Evolutionary conservation across 2,797 vertebrate species (phyloP).

Genomic region (Allobates femoralis): DNA sequence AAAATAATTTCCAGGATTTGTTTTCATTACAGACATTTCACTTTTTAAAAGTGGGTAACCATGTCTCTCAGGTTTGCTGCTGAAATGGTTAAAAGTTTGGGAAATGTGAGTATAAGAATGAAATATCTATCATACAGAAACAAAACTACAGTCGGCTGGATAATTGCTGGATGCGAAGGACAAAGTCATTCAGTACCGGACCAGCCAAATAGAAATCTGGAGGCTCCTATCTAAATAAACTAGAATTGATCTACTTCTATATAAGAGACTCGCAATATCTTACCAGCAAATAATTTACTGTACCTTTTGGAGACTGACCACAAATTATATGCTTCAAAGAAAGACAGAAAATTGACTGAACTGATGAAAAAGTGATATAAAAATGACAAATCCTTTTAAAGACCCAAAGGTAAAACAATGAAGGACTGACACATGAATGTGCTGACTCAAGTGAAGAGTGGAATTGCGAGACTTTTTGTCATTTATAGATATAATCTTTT

Average conservation of each 20-base stretch:
- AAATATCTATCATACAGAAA: neutral
- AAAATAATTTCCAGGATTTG: conserved; percentile 37
- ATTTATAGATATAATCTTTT: conserved; percentile 6
- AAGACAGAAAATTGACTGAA: conserved; percentile 12
- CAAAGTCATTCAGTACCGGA: conserved; percentile 37
- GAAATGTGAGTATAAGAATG: neutral
- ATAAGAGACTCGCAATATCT: neutral
- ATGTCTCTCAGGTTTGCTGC: neutral
- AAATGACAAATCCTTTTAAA: too few species aligned
- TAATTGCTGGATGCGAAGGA: conserved; percentile 30
- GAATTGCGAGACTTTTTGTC: neutral
- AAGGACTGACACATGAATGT: neutral
- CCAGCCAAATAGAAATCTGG: conserved; percentile 13
- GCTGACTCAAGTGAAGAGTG: neutral
- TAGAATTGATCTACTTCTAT: conserved; percentile 29
- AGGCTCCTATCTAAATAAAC: conserved; percentile 33
- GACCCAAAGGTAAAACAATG: neutral
- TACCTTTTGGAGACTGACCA: conserved; percentile 1
- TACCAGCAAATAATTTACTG: conserved; percentile 18
- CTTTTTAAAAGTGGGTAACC: neutral
- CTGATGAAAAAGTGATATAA: conserved; percentile 22
- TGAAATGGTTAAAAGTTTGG: neutral
- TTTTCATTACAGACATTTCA: conserved; percentile 22
- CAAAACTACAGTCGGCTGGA: neutral
- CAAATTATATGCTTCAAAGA: conserved; percentile 31